phyloP scores from a whole-genome alignment of 2,797 vertebrate species.

The Valencia hispanica region DNA sequence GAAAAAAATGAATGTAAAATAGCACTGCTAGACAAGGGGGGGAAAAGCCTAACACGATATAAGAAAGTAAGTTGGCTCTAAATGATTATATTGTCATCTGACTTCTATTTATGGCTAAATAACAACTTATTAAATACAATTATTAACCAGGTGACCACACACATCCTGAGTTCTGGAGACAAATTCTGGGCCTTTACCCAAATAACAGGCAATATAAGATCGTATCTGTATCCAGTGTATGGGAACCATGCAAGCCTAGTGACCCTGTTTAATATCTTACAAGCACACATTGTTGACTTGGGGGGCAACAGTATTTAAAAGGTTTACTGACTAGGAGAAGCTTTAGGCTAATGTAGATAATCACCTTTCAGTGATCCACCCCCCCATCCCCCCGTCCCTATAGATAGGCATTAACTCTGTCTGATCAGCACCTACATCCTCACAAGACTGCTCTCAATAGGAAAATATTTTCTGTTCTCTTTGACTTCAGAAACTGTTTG shows the following conservation, averaged over 20 bases:
- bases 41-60: too few species aligned
- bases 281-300: constrained; percentile 56
- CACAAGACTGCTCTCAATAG: constrained; percentile 10
- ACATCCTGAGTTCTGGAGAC: too few species aligned
- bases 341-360: constrained; percentile 61
- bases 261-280: constrained; percentile 30
- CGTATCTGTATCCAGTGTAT: constrained; percentile 17
- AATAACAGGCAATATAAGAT: too few species aligned
- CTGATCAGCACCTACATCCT: constrained; percentile 22
- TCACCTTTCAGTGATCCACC: constrained; percentile 50
- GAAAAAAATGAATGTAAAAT: too few species aligned
- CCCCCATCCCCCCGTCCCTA: background rate
- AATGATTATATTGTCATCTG: too few species aligned
- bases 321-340: constrained; percentile 60
- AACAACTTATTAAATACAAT: too few species aligned
- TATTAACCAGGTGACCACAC: too few species aligned
- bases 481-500: constrained; percentile 3
- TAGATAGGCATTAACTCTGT: constrained; percentile 25
- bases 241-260: background rate
- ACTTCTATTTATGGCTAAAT: too few species aligned
- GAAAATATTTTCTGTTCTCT: constrained; percentile 3
- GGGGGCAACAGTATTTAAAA: constrained; percentile 67
- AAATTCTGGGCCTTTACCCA: too few species aligned
- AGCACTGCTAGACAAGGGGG: too few species aligned
- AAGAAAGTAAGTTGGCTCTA: too few species aligned